A percentile compares a stretch with the other conserved stretches of the same genome.
Conservation (phyloP, 2,113 vertebrate species). For the Peromyscus leucopus region DNA sequence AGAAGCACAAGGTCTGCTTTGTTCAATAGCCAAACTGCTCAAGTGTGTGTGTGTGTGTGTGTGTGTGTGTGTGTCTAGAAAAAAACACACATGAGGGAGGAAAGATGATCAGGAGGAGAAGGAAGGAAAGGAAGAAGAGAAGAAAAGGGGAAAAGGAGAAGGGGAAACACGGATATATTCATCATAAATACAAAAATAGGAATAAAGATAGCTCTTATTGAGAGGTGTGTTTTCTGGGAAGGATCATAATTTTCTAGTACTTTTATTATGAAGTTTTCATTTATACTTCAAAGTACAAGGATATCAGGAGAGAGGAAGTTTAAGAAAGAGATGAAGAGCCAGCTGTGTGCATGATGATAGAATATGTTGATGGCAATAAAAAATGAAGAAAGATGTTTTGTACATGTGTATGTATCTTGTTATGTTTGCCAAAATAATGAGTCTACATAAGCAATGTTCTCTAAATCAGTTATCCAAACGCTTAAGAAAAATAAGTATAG, state of each 20-base stretch:
- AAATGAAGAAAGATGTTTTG: not conserved
- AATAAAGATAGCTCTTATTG: not conserved
- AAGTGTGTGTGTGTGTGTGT: not conserved
- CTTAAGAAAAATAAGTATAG: slow-evolving; percentile 46
- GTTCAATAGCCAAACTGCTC: slow-evolving; percentile 9
- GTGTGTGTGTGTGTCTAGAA: not conserved
- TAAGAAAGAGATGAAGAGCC: not conserved
- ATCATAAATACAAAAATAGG: slow-evolving; percentile 27
- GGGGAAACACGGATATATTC: not conserved
- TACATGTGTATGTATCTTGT: not conserved
- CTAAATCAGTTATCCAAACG: slow-evolving; percentile 50
- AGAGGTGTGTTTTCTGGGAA: not conserved
- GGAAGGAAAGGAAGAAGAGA: not conserved
- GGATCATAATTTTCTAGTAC: not conserved
- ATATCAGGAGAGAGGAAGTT: not conserved
- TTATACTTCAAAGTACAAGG: not conserved
- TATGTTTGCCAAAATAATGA: slow-evolving; percentile 9
- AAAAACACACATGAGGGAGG: not conserved
- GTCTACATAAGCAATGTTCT: not conserved
- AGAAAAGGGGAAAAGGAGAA: not conserved
- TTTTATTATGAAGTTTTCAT: slow-evolving; percentile 32
- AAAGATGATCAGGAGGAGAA: not conserved
- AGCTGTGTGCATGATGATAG: not conserved
- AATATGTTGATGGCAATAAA: not conserved
- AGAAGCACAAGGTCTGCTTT: not conserved